These are phyloP conservation scores for Eonycteris spelaea DNA, from an alignment of 2,113 vertebrate genomes.

Conservation along the genomic window DNA sequence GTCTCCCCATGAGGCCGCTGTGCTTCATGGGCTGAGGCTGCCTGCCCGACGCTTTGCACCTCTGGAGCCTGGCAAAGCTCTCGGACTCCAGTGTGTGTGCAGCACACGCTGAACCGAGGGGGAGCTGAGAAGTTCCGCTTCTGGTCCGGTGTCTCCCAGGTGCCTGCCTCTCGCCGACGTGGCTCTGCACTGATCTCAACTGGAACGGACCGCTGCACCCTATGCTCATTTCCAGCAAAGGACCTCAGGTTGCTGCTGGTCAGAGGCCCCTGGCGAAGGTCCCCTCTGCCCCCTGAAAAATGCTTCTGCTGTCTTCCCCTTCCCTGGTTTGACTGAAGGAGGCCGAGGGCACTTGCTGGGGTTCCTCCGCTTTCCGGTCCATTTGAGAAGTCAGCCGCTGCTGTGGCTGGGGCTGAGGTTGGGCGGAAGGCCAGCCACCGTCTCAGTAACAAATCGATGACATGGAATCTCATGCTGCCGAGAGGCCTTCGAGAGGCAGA, in stretches of 20 bases:
- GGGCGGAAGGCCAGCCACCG: background rate
- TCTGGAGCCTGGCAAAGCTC: background rate
- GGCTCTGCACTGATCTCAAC: background rate
- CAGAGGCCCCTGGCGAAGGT: background rate
- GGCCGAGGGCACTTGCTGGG: background rate
- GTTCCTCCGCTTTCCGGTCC: background rate
- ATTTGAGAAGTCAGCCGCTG: background rate
- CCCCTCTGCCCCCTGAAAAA: background rate
- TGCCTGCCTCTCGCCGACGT: background rate
- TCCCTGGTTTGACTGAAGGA: background rate
- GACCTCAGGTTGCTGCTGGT: background rate
- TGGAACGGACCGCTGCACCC: background rate
- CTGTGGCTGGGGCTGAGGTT: background rate
- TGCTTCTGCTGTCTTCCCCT: background rate
- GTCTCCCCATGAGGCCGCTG: background rate
- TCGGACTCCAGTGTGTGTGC: background rate
- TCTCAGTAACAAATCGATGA: background rate
- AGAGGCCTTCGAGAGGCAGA: background rate
- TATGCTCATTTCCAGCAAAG: background rate
- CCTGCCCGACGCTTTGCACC: background rate
- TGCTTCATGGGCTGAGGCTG: background rate
- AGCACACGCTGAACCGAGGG: background rate
- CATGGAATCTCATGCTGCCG: background rate
- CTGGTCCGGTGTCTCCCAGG: background rate
- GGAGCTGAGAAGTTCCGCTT: background rate